These are phyloP conservation scores for Diplosoma virens DNA, from an alignment of 23 tunicate genomes.

Conservation along the genomic window DNA sequence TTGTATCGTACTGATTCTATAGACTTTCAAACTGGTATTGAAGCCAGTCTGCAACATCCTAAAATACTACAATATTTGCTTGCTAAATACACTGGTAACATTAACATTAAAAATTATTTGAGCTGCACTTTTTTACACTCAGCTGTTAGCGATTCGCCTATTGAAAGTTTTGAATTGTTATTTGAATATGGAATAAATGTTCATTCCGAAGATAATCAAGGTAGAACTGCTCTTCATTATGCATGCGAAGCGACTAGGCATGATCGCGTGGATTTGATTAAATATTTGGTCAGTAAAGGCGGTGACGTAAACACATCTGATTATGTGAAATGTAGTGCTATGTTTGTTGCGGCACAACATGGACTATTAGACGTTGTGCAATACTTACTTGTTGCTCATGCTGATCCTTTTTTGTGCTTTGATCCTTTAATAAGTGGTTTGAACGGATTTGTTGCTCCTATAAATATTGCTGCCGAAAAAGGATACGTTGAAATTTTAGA, in stretches of 20 bases:
- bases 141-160: conserved; percentile 17
- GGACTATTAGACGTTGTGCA: conserved; percentile 3
- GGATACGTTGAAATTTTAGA: too few relatives aligned
- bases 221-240: conserved; percentile 33
- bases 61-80: not conserved
- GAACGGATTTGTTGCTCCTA: conserved; percentile 33
- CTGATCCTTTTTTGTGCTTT: conserved; percentile 32
- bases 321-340: conserved; percentile 27
- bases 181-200: not conserved
- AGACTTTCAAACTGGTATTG: not conserved
- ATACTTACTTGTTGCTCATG: conserved; percentile 9
- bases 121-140: conserved; percentile 9
- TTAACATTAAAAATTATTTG: not conserved
- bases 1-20: not conserved
- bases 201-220: conserved; percentile 30
- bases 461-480: conserved; percentile 37
- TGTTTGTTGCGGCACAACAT: conserved; percentile 55
- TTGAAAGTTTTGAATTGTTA: conserved; percentile 21
- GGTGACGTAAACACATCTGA: conserved; percentile 48
- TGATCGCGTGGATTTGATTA: conserved; percentile 2
- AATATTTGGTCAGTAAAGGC: conserved; percentile 4
- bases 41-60: conserved; percentile 14
- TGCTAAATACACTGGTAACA: not conserved
- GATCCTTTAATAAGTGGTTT: too few relatives aligned
- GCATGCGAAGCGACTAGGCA: conserved; percentile 10